phyloP scores from a whole-genome alignment of 2,888 invertebrate genomes.

The Drosophila gaucha region DNA sequence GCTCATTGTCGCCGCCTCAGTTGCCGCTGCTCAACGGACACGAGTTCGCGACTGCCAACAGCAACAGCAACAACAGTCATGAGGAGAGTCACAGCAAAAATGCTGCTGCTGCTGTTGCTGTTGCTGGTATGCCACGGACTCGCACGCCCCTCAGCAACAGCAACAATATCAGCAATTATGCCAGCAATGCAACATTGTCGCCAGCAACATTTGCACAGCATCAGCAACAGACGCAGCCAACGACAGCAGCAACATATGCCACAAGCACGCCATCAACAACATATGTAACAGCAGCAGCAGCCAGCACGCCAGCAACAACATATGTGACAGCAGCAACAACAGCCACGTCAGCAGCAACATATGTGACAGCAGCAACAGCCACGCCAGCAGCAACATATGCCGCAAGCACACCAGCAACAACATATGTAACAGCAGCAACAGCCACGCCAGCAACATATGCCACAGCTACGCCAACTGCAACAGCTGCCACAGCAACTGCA shows the following conservation, averaged over 20 bases:
- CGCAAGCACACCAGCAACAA: conserved; percentile 45
- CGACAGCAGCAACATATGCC: conserved; percentile 37
- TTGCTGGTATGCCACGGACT: conserved; percentile 50
- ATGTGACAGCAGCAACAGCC: conserved; percentile 43
- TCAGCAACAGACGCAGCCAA: conserved; percentile 73
- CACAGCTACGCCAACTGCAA: conserved; percentile 11
- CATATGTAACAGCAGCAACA: conserved; percentile 49
- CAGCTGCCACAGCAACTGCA: conserved; percentile 20
- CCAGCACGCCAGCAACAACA: conserved; percentile 33
- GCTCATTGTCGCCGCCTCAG: conserved; percentile 73
- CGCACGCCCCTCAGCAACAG: conserved; percentile 66
- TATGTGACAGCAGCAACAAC: conserved; percentile 32
- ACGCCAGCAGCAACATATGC: too few species aligned
- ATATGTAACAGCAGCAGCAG: conserved; percentile 47
- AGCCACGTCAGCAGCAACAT: conserved; percentile 49
- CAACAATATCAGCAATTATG: conserved; percentile 57
- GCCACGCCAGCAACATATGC: conserved; percentile 25
- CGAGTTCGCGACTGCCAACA: conserved; percentile 31
- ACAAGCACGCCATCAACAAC: conserved; percentile 42
- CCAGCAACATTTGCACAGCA: conserved; percentile 76
- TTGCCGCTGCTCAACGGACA: conserved; percentile 34
- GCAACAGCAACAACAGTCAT: conserved; percentile 31
- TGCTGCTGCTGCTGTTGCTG: conserved; percentile 24
- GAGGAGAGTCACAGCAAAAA: conserved; percentile 43
- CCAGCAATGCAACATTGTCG: conserved; percentile 59